Evolutionary conservation across 1,140 invertebrate genomes (phyloP), one percentile per base, ranked within the genome.

Genomic region (Drosophila pallidifrons): DNA sequence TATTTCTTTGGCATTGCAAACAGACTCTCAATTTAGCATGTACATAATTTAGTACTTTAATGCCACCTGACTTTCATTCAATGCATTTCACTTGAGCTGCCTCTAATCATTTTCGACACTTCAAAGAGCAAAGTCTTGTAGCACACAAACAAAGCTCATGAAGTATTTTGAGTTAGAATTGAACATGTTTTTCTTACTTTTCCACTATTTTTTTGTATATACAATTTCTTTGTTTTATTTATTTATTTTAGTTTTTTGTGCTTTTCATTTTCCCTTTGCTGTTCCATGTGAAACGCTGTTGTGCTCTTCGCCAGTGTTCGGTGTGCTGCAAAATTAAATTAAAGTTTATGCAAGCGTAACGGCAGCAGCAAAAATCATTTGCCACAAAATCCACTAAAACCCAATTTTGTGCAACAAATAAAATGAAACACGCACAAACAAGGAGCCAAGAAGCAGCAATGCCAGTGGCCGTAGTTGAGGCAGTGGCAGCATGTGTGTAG

Each of bases 271-370:
- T 32, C 28, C 4, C n/a, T 72, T 30, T 45, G 15, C 38, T 25
- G 13, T 43, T 43, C 54, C 15, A 30, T 59, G 63, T 49, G 64
- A 16, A 15, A 10, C 15, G 32, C 32, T 55, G 52, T 60, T 66
- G 30, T 63, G 25, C 47, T 45, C 11, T 25, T 3, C 35, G 77
- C 59, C n/a, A 61, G 30, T 32, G 79, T 45, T 49, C 35, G 57
- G 45, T 66, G 61, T 66, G 69, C 45, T 78, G 71, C 35, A 74
- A 83, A 87, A 87, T 87, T 75, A 88, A 87, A 87, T 87, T 83
- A 87, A 87, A 88, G 83, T 87, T 88, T 87, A 87, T 88, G 83
- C 80, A 87, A 88, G 83, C 83, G 83, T 80, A 88, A 88, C 83
- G 83, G 77, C 83, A 82, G 83, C 74, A 83, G 74, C 77, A 88